These are phyloP conservation scores for Gymnocephalus cernua DNA, from an alignment of 2,113 vertebrate species.

Conservation along the genomic window DNA sequence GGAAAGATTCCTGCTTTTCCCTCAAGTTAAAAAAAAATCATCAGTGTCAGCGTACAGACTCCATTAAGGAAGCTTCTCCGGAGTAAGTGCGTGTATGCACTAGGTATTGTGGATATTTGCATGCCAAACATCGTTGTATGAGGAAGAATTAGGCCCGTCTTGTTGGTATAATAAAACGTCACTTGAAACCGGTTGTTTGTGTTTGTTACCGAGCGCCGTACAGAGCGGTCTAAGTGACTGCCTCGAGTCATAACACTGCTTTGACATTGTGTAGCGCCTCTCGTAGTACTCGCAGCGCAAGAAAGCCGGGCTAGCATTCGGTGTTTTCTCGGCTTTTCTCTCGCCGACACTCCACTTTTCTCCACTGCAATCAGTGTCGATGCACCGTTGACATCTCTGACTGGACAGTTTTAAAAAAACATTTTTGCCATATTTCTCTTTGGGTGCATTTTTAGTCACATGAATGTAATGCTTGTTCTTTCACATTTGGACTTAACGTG, in stretches of 20 bases:
- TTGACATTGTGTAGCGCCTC: constrained; percentile 79
- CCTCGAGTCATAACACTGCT: constrained; percentile 74
- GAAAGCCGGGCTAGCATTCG: constrained; percentile 53
- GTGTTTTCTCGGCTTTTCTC: constrained; percentile 62
- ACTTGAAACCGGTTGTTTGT: constrained; percentile 71
- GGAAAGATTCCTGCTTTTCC: constrained; percentile 1
- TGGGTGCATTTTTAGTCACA: background rate
- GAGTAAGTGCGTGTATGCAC: constrained; percentile 15
- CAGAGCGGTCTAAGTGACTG: constrained; percentile 50
- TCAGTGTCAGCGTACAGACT: constrained; percentile 23
- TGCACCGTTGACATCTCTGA: constrained; percentile 54
- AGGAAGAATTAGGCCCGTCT: constrained; percentile 34
- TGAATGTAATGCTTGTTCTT: constrained; percentile 13
- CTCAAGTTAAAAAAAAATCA: constrained; percentile 9
- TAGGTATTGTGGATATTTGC: constrained; percentile 38
- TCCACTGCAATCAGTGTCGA: constrained; percentile 46
- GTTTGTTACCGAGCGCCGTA: constrained; percentile 57
- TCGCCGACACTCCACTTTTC: constrained; percentile 57
- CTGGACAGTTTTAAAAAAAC: constrained; percentile 39
- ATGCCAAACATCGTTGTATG: constrained; percentile 35
- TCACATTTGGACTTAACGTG: constrained; percentile 31
- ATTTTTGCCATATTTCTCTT: constrained; percentile 11
- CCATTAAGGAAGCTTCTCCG: constrained; percentile 12
- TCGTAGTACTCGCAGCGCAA: constrained; percentile 73
- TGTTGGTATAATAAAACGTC: constrained; percentile 41